phyloP scores from a whole-genome alignment of 53 echinoderm and acorn worm genomes.

The Zoroaster sp. region DNA sequence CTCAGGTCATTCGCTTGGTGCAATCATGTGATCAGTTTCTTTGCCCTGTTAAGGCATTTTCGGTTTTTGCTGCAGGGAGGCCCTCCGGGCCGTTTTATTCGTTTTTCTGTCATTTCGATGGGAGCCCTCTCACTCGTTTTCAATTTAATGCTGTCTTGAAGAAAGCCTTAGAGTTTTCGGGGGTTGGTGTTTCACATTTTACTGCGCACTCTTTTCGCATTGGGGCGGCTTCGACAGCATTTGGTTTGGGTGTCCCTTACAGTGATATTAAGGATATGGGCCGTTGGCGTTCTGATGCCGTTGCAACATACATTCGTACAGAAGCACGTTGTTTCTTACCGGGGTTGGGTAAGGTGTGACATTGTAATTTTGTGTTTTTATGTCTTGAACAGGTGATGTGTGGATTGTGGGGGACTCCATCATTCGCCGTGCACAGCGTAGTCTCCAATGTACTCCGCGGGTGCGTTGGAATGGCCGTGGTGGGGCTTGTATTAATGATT shows the following conservation, averaged over 20 bases:
- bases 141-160: slow-evolving; percentile 26
- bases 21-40: neutral
- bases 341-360: neutral
- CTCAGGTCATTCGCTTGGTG: neutral
- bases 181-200: neutral
- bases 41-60: neutral
- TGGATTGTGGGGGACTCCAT: too few relatives aligned
- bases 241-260: neutral
- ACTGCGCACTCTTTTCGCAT: slow-evolving; percentile 39
- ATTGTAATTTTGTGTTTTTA: neutral
- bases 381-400: too few relatives aligned
- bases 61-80: neutral
- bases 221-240: slow-evolving; percentile 34
- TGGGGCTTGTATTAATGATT: too few relatives aligned
- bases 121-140: neutral
- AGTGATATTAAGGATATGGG: too few relatives aligned
- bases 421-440: too few relatives aligned
- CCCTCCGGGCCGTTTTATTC: neutral
- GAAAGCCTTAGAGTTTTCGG: neutral
- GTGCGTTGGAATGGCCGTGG: too few relatives aligned
- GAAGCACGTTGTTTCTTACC: neutral
- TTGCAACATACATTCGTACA: neutral
- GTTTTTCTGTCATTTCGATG: slow-evolving; percentile 23
- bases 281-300: slow-evolving; percentile 16
- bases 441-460: too few relatives aligned